Evolutionary conservation across 2,797 vertebrate species (phyloP).

Genomic region (Picus viridis): DNA sequence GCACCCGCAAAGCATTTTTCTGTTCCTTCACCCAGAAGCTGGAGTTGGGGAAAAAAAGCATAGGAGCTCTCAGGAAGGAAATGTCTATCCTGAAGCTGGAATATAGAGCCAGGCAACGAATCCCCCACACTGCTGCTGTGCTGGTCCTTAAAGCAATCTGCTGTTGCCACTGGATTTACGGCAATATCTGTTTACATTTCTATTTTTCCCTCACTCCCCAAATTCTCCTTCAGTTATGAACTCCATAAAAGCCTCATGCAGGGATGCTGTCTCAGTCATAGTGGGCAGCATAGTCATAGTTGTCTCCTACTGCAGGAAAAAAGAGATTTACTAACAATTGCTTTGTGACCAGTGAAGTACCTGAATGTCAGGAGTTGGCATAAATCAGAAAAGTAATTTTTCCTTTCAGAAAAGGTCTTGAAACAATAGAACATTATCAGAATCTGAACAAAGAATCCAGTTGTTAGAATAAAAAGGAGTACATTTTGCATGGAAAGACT

Average conservation of each 20-base stretch:
- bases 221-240: neutral
- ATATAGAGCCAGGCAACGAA: neutral
- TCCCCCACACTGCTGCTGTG: too few species aligned
- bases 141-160: neutral
- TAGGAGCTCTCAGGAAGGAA: neutral
- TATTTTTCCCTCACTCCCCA: accelerated
- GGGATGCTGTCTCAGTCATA: neutral
- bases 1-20: neutral
- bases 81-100: neutral
- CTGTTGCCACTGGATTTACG: neutral
- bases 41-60: neutral
- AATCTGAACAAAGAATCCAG: neutral
- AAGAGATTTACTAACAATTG: neutral
- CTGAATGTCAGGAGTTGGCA: neutral
- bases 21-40: neutral
- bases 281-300: too few species aligned
- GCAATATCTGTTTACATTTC: neutral
- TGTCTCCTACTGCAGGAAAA: neutral
- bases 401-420: neutral
- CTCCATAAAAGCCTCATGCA: neutral
- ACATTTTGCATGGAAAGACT: neutral
- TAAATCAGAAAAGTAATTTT: neutral
- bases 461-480: neutral
- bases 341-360: neutral
- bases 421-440: neutral